These are phyloP conservation scores for Mola mola DNA, from an alignment of 2,113 vertebrate species.

Conservation along the genomic window DNA sequence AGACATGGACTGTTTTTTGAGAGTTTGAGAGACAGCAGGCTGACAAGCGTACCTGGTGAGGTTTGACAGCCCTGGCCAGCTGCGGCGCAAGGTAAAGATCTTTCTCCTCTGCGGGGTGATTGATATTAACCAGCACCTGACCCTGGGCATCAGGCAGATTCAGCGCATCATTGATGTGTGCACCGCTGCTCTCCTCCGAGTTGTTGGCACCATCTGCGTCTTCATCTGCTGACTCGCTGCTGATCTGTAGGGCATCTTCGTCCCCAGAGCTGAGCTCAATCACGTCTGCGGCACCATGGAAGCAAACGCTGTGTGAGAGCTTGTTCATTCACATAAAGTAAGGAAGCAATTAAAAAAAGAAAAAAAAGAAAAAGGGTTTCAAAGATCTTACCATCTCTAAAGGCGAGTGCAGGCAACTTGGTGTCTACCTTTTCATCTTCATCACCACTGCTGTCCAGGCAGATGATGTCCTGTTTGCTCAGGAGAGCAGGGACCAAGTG, in stretches of 20 bases:
- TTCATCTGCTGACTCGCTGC: slow-evolving; percentile 93
- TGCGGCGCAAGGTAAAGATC: slow-evolving; percentile 95
- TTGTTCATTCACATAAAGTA: no score
- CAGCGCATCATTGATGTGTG: slow-evolving; percentile 92
- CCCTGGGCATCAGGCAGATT: slow-evolving; percentile 94
- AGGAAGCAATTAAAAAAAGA: background rate
- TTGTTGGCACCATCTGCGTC: slow-evolving; percentile 79
- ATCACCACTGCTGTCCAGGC: slow-evolving; percentile 91
- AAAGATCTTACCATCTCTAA: slow-evolving; percentile 86
- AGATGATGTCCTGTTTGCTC: slow-evolving; percentile 93
- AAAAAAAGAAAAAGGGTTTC: background rate
- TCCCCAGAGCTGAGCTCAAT: slow-evolving; percentile 98
- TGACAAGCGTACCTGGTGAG: slow-evolving; percentile 89
- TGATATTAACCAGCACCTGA: slow-evolving; percentile 94
- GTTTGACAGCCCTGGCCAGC: slow-evolving; percentile 94
- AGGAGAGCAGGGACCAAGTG: slow-evolving; percentile 84
- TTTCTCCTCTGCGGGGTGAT: slow-evolving; percentile 95
- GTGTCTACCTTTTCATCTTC: slow-evolving; percentile 71
- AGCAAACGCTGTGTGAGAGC: slow-evolving; percentile 17
- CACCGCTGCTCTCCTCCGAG: slow-evolving; percentile 92
- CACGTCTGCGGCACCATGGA: slow-evolving; percentile 82
- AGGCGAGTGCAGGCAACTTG: slow-evolving; percentile 72
- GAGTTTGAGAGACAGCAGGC: background rate
- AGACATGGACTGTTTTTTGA: background rate
- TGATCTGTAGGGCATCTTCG: slow-evolving; percentile 91